phyloP scores from a whole-genome alignment of 1,140 invertebrate genomes.

The Neuroterus valhalla region DNA sequence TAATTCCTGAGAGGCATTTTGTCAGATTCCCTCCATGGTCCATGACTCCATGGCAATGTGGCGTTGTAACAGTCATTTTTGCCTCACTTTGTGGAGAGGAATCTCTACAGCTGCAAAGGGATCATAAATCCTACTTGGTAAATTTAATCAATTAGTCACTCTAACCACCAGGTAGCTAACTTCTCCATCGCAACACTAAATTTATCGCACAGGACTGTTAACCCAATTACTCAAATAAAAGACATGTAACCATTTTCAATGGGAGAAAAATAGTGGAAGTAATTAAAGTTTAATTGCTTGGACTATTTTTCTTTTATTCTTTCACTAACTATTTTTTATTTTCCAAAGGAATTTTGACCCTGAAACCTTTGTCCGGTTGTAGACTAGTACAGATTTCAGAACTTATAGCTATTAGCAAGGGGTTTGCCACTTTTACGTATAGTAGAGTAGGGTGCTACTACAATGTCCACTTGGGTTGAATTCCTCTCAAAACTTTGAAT shows the following conservation, averaged over 20 bases:
- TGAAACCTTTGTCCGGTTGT: too few species aligned
- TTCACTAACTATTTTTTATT: too few species aligned
- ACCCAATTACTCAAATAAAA: not conserved
- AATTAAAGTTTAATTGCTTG: too few species aligned
- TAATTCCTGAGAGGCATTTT: conserved; percentile 4
- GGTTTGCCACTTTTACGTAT: too few species aligned
- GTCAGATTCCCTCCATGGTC: not conserved
- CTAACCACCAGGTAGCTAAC: conserved; percentile 17
- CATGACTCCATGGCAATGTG: not conserved
- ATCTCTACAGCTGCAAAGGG: conserved; percentile 20
- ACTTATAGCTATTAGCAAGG: too few species aligned
- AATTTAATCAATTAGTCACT: conserved; percentile 29
- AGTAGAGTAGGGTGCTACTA: too few species aligned
- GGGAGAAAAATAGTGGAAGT: too few species aligned
- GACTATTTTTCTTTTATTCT: too few species aligned
- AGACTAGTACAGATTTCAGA: too few species aligned
- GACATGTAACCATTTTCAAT: not conserved
- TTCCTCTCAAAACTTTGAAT: too few species aligned
- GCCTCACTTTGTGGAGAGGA: not conserved
- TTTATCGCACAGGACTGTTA: not conserved
- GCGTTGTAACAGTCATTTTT: conserved; percentile 9
- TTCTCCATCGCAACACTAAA: not conserved
- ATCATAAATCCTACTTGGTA: conserved; percentile 18
- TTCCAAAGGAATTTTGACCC: too few species aligned
- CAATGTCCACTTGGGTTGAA: too few species aligned